These are phyloP conservation scores for Petrocephalus schoutedeni DNA, from an alignment of 2,797 vertebrate species.

Conservation along the genomic window DNA sequence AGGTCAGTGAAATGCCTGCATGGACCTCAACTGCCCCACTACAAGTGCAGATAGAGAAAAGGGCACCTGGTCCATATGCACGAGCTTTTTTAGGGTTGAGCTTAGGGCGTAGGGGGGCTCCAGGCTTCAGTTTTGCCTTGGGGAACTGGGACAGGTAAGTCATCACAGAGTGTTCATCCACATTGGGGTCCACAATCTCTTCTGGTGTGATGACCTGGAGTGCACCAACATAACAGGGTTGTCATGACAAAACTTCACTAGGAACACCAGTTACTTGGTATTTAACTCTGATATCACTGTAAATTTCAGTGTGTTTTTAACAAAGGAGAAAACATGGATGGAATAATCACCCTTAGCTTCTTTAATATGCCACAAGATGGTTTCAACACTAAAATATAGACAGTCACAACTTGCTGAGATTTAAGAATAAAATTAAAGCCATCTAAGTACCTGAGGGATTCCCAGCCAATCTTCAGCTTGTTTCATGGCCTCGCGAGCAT, in stretches of 20 bases:
- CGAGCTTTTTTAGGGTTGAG: conserved; percentile 66
- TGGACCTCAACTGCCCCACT: not conserved
- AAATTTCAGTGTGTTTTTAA: not conserved
- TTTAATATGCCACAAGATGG: not conserved
- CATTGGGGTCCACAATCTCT: conserved; percentile 71
- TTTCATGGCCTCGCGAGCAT: conserved; percentile 69
- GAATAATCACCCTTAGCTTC: not conserved
- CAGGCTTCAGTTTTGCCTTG: conserved; percentile 70
- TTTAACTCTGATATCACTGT: not conserved
- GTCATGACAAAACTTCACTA: not conserved
- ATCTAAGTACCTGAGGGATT: conserved; percentile 58
- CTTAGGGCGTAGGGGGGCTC: conserved; percentile 63
- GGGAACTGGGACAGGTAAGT: conserved; percentile 75
- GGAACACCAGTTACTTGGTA: not conserved
- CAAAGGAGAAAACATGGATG: not conserved
- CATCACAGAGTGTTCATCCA: conserved; percentile 75
- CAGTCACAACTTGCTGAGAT: not conserved
- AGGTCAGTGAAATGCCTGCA: not conserved
- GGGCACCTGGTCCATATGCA: conserved; percentile 64
- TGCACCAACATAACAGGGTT: not conserved
- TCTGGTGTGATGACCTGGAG: conserved; percentile 68
- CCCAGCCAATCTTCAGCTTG: conserved; percentile 70
- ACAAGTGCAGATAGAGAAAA: not conserved
- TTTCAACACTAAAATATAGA: not conserved
- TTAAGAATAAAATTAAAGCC: not conserved